A percentile compares a stretch with the other conserved stretches of the same genome.
Evolutionary conservation across 1,140 invertebrate species (phyloP).

Genomic region (Ceratina calcarata): DNA sequence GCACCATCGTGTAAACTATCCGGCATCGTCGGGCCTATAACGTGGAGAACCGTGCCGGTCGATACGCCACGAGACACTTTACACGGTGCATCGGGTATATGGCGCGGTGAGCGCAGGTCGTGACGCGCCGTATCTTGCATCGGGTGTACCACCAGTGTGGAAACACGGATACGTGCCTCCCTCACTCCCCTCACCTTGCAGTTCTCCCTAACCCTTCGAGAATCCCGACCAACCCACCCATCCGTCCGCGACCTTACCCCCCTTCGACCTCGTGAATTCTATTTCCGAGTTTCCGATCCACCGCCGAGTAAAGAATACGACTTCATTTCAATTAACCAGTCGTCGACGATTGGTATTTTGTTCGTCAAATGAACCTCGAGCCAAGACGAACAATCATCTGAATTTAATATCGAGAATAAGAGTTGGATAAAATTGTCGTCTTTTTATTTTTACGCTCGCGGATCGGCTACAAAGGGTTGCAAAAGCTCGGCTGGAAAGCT

Average conservation of each 20-base stretch:
- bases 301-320: too few species aligned
- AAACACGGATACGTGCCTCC: conserved; percentile 76
- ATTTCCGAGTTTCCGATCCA: neutral
- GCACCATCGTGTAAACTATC: conserved; percentile 74
- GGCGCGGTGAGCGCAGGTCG: conserved; percentile 72
- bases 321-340: too few species aligned
- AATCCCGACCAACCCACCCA: neutral
- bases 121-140: conserved; percentile 78
- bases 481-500: neutral
- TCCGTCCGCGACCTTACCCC: conserved; percentile 32
- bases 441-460: neutral
- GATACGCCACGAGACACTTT: conserved; percentile 64
- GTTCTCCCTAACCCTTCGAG: neutral
- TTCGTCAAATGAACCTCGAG: neutral
- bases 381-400: too few species aligned
- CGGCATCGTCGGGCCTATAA: conserved; percentile 58
- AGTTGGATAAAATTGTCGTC: too few species aligned
- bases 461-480: conserved; percentile 22
- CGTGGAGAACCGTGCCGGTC: conserved; percentile 54
- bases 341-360: too few species aligned
- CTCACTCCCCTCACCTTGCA: conserved; percentile 40
- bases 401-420: too few species aligned
- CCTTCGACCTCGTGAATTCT: neutral
- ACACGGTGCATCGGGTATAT: conserved; percentile 72
- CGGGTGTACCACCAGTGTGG: conserved; percentile 78